Evolutionary conservation across 2,888 invertebrate species (phyloP), one percentile per base, ranked within the genome.

Genomic region (Harpalus rufipes): DNA sequence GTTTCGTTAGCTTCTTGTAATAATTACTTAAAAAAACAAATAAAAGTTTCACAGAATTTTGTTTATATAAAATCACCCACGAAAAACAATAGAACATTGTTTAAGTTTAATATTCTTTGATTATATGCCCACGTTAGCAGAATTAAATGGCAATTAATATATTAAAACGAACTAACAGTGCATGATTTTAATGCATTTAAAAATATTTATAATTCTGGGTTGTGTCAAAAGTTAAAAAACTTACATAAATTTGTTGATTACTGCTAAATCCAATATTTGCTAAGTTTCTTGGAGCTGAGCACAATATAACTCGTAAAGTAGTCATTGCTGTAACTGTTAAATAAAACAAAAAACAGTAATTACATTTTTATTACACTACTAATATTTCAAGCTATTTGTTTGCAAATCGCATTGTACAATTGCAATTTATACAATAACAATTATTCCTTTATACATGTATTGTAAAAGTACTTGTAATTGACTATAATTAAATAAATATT

Each of bases 291-390:
- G 68, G 44, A 12, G 81, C 25, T 25, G 68, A 68, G 21, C 25
- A 12, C 1, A 81, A 72, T 56, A 79, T 61, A 12, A 81, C 68
- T 44, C 81, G 44, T 68, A 81, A 56, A 16, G 81, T 81, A 44
- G 81, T 72, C 81, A 81, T 81, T 61, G 41, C 68, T 81, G 44
- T 6, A 81, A 68, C 10, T 74, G 41, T 44, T 44, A 44, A 41
- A 74, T 44, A 16, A 18, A 68, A 68, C 10, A 68, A 68, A 32
- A 68, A 74, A 41, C 8, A 44, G 1, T 7, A 41, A 44, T 74
- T 68, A 68, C 32, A 68, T 32, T 68, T 68, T 39, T n/a, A 32
- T 7, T 74, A 14, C 18, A 74, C 63, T 10, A 16, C 8, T 12
- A 63, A 18, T 18, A 63, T 25, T 63, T 59, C 59, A 32, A 32